Conservation (phyloP, 2,888 invertebrate species). For the Dynastes maya region DNA sequence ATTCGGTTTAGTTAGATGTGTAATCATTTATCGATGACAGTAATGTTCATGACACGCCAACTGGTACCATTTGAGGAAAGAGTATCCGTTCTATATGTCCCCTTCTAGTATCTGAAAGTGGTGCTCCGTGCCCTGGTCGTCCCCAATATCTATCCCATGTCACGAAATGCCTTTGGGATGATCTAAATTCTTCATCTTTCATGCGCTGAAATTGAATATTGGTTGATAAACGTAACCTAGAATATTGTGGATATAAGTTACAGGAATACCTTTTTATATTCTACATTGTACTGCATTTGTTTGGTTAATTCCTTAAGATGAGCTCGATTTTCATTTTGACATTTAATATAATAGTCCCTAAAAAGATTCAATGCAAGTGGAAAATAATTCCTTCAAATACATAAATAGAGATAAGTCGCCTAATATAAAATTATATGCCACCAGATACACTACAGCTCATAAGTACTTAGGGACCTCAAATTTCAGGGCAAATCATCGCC, state of each 20-base stretch:
- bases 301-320: constrained; percentile 73
- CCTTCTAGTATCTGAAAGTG: constrained; percentile 63
- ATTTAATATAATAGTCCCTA: constrained; percentile 58
- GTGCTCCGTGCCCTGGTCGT: constrained; percentile 81
- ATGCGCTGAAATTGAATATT: constrained; percentile 72
- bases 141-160: constrained; percentile 88
- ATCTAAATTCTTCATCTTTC: constrained; percentile 77
- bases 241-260: not conserved
- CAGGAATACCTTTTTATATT: constrained; percentile 66
- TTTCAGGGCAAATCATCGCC: too few relatives aligned
- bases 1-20: not conserved
- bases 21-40: constrained; percentile 9
- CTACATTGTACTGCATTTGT: constrained; percentile 73
- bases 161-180: constrained; percentile 80
- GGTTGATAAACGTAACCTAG: not conserved
- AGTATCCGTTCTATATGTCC: constrained; percentile 65
- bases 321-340: constrained; percentile 67
- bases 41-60: constrained; percentile 58
- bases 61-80: constrained; percentile 65
- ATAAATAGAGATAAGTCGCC: too few relatives aligned
- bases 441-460: too few relatives aligned
- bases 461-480: too few relatives aligned
- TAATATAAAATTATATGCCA: too few relatives aligned
- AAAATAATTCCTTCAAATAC: too few relatives aligned
- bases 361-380: constrained; percentile 39